Percentiles rank a stretch among this genome's conserved stretches.
Evolutionary conservation across 2,113 vertebrate genomes (phyloP).

Genomic region (Megaceryle torquata): DNA sequence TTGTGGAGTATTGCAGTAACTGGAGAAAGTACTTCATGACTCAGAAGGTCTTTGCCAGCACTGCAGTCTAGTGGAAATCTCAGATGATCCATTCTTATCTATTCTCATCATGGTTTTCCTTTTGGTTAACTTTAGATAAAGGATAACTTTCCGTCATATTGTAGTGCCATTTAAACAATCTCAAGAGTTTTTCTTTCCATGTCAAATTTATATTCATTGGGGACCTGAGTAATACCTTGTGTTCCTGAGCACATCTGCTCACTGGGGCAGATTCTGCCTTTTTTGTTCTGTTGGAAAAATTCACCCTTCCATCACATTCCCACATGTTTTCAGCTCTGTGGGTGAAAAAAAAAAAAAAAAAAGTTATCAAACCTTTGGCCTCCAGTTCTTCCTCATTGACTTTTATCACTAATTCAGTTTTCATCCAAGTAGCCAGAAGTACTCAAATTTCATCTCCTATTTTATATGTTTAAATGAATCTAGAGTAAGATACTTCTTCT

Average conservation of each 20-base stretch:
- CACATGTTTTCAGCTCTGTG: not conserved
- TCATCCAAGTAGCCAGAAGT: not conserved
- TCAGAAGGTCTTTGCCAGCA: not conserved
- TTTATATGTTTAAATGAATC: not conserved
- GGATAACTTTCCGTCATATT: not conserved
- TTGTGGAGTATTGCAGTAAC: not conserved
- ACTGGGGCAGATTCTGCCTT: not conserved
- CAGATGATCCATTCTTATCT: not conserved
- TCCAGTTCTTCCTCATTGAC: not conserved
- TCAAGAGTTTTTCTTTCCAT: not conserved
- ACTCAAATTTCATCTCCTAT: not conserved
- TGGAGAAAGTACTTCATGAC: not conserved
- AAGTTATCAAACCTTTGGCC: not conserved
- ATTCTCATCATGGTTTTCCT: not conserved
- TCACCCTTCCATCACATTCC: not conserved
- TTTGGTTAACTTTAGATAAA: not conserved
- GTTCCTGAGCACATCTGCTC: not conserved
- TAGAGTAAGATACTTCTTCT: not conserved
- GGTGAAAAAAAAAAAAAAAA: not conserved
- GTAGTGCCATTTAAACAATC: not conserved
- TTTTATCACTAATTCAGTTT: not conserved
- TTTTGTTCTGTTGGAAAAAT: not conserved
- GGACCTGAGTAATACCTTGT: not conserved
- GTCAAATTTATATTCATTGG: not conserved
- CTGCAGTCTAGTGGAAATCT: not conserved